Conservation (phyloP, 1,140 invertebrate species). For the Macrosteles quadrilineatus region DNA sequence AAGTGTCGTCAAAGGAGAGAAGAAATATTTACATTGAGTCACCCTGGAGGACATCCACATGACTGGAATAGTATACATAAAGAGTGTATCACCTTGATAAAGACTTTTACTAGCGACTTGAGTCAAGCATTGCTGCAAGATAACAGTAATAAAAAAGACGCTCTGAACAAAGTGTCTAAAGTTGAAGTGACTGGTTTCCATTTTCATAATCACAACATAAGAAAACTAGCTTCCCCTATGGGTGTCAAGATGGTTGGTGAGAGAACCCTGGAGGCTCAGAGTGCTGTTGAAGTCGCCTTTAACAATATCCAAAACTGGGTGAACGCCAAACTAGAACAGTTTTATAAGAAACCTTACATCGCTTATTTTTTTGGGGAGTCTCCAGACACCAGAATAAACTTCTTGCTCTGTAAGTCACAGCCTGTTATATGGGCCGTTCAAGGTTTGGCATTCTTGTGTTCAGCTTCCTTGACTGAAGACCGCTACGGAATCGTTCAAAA, state of each 20-base stretch:
- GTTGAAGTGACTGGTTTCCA: neutral
- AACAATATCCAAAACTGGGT: slow-evolving; percentile 16
- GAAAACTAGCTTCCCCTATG: slow-evolving; percentile 5
- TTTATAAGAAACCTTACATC: slow-evolving; percentile 22
- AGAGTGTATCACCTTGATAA: slow-evolving; percentile 60
- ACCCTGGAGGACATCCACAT: slow-evolving; percentile 75
- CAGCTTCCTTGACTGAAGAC: slow-evolving; percentile 71
- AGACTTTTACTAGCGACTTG: slow-evolving; percentile 61
- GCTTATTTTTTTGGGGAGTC: slow-evolving; percentile 30
- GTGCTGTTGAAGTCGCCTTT: slow-evolving; percentile 1
- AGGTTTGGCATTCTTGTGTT: slow-evolving; percentile 65
- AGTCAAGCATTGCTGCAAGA: neutral
- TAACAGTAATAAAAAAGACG: slow-evolving; percentile 4
- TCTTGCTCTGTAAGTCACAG: slow-evolving; percentile 54
- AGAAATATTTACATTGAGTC: slow-evolving; percentile 68
- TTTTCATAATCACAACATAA: neutral
- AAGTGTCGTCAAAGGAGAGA: slow-evolving; percentile 58
- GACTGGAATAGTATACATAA: slow-evolving; percentile 73
- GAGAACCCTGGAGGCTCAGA: slow-evolving; percentile 4
- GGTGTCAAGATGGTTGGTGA: neutral
- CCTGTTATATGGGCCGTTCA: slow-evolving; percentile 69
- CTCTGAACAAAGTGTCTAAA: neutral
- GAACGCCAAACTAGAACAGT: slow-evolving; percentile 8
- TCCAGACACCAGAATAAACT: slow-evolving; percentile 26
- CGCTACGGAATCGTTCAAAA: slow-evolving; percentile 78